phyloP scores from a whole-genome alignment of 1,140 invertebrate species.

The Mya arenaria region DNA sequence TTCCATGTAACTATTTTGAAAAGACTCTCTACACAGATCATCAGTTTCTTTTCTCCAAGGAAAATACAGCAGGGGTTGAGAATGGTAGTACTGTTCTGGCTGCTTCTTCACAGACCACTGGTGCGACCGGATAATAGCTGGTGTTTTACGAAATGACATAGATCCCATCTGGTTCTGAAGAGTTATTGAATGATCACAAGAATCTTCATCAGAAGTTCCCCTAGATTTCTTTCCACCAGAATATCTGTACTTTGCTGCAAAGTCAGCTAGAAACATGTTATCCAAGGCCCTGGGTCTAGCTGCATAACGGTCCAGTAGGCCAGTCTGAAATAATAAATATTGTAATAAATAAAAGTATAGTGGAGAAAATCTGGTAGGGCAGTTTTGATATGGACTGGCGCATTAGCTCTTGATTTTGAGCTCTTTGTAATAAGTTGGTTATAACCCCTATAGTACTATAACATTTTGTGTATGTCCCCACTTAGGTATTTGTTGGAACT shows the following conservation, averaged over 20 bases:
- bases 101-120: background rate
- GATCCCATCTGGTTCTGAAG: background rate
- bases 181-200: background rate
- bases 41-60: background rate
- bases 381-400: too few species aligned
- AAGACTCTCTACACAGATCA: background rate
- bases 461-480: too few species aligned
- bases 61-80: background rate
- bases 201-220: background rate
- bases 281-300: background rate
- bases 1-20: background rate
- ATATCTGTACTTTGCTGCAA: slow-evolving; percentile 7
- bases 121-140: background rate
- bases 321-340: background rate
- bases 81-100: background rate
- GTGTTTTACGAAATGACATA: background rate
- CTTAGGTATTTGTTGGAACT: too few species aligned
- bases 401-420: too few species aligned
- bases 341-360: too few species aligned
- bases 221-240: background rate
- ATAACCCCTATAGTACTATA: too few species aligned
- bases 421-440: too few species aligned
- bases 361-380: too few species aligned
- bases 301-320: background rate
- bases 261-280: background rate